These are phyloP conservation scores for Himantopus leucocephalus DNA, from an alignment of 2,113 vertebrate genomes.

Conservation along the genomic window DNA sequence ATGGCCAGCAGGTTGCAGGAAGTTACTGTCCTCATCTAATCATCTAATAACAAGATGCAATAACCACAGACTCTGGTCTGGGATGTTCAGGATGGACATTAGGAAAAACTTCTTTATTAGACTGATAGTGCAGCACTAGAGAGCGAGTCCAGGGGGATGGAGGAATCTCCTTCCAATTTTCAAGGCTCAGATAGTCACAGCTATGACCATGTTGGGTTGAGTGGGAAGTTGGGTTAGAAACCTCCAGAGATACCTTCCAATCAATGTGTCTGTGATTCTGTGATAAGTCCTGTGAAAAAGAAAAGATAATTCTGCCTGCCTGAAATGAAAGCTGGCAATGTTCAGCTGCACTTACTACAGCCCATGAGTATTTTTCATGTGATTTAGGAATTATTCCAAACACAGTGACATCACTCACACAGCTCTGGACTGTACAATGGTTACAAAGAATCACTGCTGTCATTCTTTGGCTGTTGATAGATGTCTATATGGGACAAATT, in stretches of 20 bases:
- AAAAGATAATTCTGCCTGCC: not conserved
- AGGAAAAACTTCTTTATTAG: not conserved
- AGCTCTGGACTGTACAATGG: not conserved
- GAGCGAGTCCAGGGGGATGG: not conserved
- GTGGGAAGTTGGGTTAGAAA: not conserved
- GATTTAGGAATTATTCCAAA: conserved; percentile 52
- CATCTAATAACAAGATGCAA: not conserved
- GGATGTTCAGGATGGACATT: not conserved
- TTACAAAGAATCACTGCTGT: not conserved
- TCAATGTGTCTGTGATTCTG: not conserved
- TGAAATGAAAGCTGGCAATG: conserved; percentile 29
- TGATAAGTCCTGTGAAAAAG: not conserved
- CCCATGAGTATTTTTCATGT: conserved; percentile 61
- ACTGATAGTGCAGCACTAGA: not conserved
- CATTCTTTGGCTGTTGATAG: not conserved
- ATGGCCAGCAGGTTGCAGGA: not conserved
- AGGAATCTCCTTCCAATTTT: not conserved
- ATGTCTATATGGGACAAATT: not conserved
- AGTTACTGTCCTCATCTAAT: not conserved
- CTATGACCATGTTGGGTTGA: not conserved
- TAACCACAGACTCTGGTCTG: not conserved
- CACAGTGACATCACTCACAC: conserved; percentile 41
- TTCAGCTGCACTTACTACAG: conserved; percentile 13
- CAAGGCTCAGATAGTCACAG: not conserved
- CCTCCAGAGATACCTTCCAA: not conserved